These are phyloP conservation scores for Kryptolebias marmoratus DNA, from an alignment of 2,113 vertebrate genomes.

Conservation along the genomic window DNA sequence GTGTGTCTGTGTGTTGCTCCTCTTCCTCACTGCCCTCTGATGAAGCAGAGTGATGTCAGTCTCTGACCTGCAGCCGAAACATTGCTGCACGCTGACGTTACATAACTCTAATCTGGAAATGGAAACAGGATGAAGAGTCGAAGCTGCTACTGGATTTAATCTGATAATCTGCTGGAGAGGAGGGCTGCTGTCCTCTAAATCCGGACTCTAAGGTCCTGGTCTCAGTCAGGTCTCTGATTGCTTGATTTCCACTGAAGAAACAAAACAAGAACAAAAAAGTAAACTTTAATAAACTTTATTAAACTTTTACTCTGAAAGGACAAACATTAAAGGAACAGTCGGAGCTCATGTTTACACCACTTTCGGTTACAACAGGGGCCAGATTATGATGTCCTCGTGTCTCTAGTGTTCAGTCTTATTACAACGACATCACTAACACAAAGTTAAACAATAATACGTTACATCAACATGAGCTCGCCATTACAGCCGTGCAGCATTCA, in stretches of 20 bases:
- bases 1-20: background rate
- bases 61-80: background rate
- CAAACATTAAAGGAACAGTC: slow-evolving; percentile 32
- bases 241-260: background rate
- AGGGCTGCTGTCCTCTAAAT: background rate
- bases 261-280: background rate
- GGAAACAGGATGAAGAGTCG: background rate
- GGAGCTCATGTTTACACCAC: slow-evolving; percentile 8
- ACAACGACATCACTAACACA: background rate
- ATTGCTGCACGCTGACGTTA: background rate
- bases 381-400: slow-evolving; percentile 5
- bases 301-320: slow-evolving; percentile 52
- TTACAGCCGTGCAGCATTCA: background rate
- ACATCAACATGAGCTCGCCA: background rate
- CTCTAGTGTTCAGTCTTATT: slow-evolving; percentile 3
- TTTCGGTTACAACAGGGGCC: slow-evolving; percentile 13
- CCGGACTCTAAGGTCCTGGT: background rate
- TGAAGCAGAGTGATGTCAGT: background rate
- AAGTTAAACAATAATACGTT: slow-evolving; percentile 2
- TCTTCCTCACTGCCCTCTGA: background rate
- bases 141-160: background rate
- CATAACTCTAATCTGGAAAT: slow-evolving; percentile 2
- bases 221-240: background rate
- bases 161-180: background rate
- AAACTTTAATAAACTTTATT: slow-evolving; percentile 11